Evolutionary conservation across 2,888 invertebrate genomes (phyloP), one percentile per base, ranked within the genome.

Genomic region (Torymus tubicola): DNA sequence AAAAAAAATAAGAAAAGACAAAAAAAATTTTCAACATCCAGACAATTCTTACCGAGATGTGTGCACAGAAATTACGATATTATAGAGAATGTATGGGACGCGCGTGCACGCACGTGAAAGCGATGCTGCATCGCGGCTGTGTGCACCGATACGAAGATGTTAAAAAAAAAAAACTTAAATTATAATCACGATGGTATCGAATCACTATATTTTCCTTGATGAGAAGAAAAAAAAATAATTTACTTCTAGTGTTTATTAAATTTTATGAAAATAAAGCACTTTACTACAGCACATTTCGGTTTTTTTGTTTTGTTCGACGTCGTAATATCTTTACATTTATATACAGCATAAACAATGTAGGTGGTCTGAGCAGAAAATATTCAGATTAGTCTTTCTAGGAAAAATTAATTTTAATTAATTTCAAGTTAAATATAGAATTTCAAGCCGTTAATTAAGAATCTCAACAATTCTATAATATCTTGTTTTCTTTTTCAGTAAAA

Each of bases 251-350:
- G 84, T 86, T 86, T 87, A 86, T 86, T 85, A 85, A 86, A 87
- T 87, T 88, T 87, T 86, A 87, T 84, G 86, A 87, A 85, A 88
- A 88, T 88, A 88, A 88, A 88, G 86, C 87, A 87, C 86, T 86
- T 86, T 87, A 87, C 83, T 85, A 86, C 83, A 85, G 85, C 84
- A 84, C 83, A 85, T 75, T 81, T 16, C 18, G 8, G 42, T 42
- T 74, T 74, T 74, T 71, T 80, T 68, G 21, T 64, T 57, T 77
- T 58, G 74, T 80, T 70, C 1, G 42, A 57, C 31, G 12, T 52
- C 8, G 16, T 18, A 18, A 24, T 3, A 42, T 42, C 8, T 42
- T 42, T 42, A 42, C 8, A 42, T 42, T 42, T 42, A 42, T 42
- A 42, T 8, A 8, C 42, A 42, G 42, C 42, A 42, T 42, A 42